Conservation (phyloP, 2,113 vertebrate species). For the Ctenodactylus gundi region DNA sequence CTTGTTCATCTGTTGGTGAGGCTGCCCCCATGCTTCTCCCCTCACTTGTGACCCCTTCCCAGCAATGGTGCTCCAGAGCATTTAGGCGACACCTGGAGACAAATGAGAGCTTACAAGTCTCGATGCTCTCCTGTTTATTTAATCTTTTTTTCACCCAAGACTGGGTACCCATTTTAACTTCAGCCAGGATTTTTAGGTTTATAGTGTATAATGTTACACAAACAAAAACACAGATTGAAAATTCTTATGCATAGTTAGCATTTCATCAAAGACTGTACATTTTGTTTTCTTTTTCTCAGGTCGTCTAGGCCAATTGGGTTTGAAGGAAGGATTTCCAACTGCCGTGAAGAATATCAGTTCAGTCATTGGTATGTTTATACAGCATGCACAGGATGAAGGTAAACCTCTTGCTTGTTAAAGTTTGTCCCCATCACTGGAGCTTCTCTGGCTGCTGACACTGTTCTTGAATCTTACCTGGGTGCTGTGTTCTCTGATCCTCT, state of each 20-base stretch:
- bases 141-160: not conserved
- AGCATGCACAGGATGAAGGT: conserved; percentile 94
- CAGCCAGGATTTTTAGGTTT: not conserved
- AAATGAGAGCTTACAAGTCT: not conserved
- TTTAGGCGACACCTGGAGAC: not conserved
- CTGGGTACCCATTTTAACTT: not conserved
- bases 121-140: not conserved
- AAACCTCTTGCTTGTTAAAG: conserved; percentile 12
- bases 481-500: fast-evolving
- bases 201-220: too few relatives aligned
- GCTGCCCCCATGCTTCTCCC: too few relatives aligned
- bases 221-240: not conserved
- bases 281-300: conserved; percentile 81
- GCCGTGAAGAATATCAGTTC: conserved; percentile 91
- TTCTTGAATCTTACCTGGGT: fast-evolving
- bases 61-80: too few relatives aligned
- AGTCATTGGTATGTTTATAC: conserved; percentile 91
- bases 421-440: too few relatives aligned
- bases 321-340: conserved; percentile 88
- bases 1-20: too few relatives aligned
- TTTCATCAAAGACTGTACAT: not conserved
- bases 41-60: too few relatives aligned
- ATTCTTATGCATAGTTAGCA: not conserved
- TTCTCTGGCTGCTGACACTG: fast-evolving
- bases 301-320: conserved; percentile 91